Base-by-base conservation (phyloP, 1,140 invertebrate species). In the Adelges cooleyi region DNA sequence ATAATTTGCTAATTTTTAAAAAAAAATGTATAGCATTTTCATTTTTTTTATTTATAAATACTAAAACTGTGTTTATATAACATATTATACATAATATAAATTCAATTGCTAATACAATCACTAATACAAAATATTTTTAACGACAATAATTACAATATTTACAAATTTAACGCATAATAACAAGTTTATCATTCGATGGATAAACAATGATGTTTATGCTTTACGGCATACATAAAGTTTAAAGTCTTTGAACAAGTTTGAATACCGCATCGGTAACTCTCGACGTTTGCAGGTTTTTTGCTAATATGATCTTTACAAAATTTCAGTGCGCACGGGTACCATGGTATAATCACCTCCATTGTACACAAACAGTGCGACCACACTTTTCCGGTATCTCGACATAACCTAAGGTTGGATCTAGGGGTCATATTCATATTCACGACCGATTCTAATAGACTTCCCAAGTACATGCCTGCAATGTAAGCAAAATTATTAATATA, bases 271-370 rank as follows among this genome's bases (percentile, higher is more conserved):
- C 92, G n/a, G 69, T 75, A 79, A 23, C 66, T 66, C 9, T 66
- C 56, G 20, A 69, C 69, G 5, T 11, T n/a, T 29, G 65, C 49
- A 66, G 81, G 79, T 69, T 80, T 80, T 13, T 52, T 65, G 23
- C 23, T 27, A 29, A 46, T 17, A 48, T 62, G 56, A 29, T 87
- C 87, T 71, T 90, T 90, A 75, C 93, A 96, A 76, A 93, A 95
- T 75, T 95, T 95, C 4, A 95, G 77, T 13, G 89, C 89, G 77
- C 92, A 96, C 0, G 91, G 92, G 77, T 94, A 95, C 88, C 88
- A 84, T 29, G 82, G 82, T 33, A 87, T 86, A 75, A 90, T 94
- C 65, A 92, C 80, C 77, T 94, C 84, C 67, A 90, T 78, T 15
- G 82, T 83, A 73, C 90, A 93, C 3, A 82, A 77, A 74, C 90